Evolutionary conservation across 2,797 vertebrate genomes (phyloP).

Genomic region (Apodemus agrarius): DNA sequence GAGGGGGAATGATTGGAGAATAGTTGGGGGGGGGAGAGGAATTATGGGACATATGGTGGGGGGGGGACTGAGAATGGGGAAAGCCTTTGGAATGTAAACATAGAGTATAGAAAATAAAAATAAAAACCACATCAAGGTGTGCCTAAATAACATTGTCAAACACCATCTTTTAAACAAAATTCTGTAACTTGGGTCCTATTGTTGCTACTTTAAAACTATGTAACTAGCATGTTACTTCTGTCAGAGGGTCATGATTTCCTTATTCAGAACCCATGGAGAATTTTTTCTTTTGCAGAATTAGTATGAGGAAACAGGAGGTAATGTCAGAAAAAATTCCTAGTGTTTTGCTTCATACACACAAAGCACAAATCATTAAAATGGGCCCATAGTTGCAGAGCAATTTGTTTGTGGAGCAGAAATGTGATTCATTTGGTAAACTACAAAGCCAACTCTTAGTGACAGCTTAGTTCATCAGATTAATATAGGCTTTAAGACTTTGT

Average conservation of each 20-base stretch:
- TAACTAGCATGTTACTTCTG: slow-evolving; percentile 7
- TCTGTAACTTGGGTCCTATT: background rate
- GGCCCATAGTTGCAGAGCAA: background rate
- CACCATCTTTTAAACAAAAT: slow-evolving; percentile 22
- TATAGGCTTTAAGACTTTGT: background rate
- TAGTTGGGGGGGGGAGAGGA: too few relatives aligned
- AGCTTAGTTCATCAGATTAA: slow-evolving; percentile 9
- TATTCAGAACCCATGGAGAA: background rate
- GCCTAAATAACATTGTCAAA: background rate
- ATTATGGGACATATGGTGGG: too few relatives aligned
- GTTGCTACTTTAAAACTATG: background rate
- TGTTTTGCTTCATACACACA: background rate
- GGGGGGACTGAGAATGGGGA: too few relatives aligned
- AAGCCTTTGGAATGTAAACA: too few relatives aligned
- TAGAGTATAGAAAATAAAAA: too few relatives aligned
- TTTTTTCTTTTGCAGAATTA: background rate
- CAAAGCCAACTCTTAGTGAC: background rate
- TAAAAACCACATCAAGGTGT: background rate
- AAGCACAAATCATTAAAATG: slow-evolving; percentile 36
- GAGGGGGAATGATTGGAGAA: too few relatives aligned
- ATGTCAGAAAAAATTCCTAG: slow-evolving; percentile 30
- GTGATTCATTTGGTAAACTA: slow-evolving; percentile 18
- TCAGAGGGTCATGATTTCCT: background rate
- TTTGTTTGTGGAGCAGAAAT: slow-evolving; percentile 24
- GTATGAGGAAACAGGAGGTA: background rate